Percentiles rank a stretch among this genome's conserved stretches.
phyloP scores from a whole-genome alignment of 64 coral and sea anemone genomes.

The Orbicella faveolata region DNA sequence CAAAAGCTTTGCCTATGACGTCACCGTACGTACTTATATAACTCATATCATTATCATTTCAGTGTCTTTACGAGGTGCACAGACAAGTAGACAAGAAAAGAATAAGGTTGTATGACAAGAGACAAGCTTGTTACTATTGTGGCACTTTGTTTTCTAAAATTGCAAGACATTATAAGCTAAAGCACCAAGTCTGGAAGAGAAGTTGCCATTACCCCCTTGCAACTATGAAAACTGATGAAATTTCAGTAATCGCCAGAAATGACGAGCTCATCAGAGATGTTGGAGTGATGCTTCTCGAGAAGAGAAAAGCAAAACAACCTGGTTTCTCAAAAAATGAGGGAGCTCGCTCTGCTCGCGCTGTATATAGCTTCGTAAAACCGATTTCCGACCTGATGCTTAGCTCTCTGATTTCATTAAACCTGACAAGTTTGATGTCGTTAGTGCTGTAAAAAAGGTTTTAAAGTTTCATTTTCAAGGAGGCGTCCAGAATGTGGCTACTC shows the following conservation, averaged over 20 bases:
- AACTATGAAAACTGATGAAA: slow-evolving; percentile 52
- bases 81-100: background rate
- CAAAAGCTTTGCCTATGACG: too few relatives aligned
- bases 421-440: slow-evolving; percentile 49
- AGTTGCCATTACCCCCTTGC: slow-evolving; percentile 38
- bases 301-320: slow-evolving; percentile 13
- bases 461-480: slow-evolving; percentile 38
- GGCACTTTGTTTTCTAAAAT: slow-evolving; percentile 17
- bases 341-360: slow-evolving; percentile 17
- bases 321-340: slow-evolving; percentile 51
- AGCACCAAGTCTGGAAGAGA: slow-evolving; percentile 36
- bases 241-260: background rate
- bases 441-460: slow-evolving; percentile 14
- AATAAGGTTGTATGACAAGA: background rate
- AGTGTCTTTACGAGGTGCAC: slow-evolving; percentile 3
- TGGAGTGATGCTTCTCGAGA: background rate
- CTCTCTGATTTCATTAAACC: slow-evolving; percentile 39
- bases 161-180: slow-evolving; percentile 44
- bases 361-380: background rate
- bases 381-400: background rate
- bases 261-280: slow-evolving; percentile 31
- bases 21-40: too few relatives aligned
- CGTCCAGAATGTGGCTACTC: slow-evolving; percentile 31
- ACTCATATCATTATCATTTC: background rate
- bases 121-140: slow-evolving; percentile 44